Conservation (phyloP, 2,888 invertebrate genomes). For the Molorchus minor region DNA sequence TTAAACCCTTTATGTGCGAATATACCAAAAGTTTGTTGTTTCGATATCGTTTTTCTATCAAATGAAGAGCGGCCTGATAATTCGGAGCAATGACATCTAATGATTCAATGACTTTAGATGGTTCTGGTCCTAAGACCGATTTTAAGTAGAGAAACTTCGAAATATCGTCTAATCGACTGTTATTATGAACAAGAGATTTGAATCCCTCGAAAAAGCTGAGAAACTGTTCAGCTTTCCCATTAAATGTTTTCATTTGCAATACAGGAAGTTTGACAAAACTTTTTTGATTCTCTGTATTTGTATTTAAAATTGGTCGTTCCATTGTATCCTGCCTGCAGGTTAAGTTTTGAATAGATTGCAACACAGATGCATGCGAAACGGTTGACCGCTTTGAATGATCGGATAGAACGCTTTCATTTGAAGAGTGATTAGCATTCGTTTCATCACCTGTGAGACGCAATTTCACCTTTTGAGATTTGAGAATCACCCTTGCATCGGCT, state of each 20-base stretch:
- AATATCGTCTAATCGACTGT: background rate
- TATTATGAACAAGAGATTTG: conserved; percentile 9
- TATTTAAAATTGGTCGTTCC: too few relatives aligned
- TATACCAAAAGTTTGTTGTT: background rate
- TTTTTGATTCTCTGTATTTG: background rate
- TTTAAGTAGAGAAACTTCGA: background rate
- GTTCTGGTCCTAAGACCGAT: background rate
- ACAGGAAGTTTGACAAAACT: conserved; percentile 5
- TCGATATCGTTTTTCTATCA: background rate
- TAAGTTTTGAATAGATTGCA: too few relatives aligned
- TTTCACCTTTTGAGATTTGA: too few relatives aligned
- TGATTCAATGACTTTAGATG: background rate
- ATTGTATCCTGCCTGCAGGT: too few relatives aligned
- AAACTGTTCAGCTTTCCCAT: background rate
- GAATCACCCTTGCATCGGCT: background rate
- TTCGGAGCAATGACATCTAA: background rate
- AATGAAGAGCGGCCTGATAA: background rate
- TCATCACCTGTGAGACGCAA: too few relatives aligned
- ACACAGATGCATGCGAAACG: too few relatives aligned
- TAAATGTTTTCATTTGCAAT: conserved; percentile 2
- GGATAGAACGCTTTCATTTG: too few relatives aligned
- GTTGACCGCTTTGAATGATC: too few relatives aligned
- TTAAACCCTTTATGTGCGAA: conserved; percentile 2
- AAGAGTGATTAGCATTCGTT: too few relatives aligned
- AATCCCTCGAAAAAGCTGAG: conserved; percentile 4